Percentiles rank a stretch among this genome's conserved stretches.
phyloP scores from a whole-genome alignment of 1,140 invertebrate genomes.

The Euwallacea similis region DNA sequence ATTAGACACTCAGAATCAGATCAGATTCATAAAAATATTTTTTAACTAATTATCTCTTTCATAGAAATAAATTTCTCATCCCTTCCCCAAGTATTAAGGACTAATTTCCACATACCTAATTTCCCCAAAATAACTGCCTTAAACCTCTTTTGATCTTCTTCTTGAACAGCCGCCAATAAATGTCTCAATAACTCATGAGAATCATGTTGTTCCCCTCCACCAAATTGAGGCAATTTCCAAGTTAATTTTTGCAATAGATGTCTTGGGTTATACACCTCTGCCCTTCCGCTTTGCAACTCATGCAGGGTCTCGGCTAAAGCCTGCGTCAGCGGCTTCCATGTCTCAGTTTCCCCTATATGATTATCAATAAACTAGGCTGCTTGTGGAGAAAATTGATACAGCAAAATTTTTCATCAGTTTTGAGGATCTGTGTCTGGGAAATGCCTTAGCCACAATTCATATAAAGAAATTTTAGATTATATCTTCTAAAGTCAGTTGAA shows the following conservation, averaged over 20 bases:
- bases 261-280: constrained; percentile 69
- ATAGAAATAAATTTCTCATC: not conserved
- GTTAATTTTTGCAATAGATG: constrained; percentile 76
- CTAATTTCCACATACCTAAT: constrained; percentile 54
- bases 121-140: constrained; percentile 73
- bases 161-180: constrained; percentile 81
- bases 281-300: constrained; percentile 65
- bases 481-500: too few species aligned
- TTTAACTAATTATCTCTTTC: constrained; percentile 7
- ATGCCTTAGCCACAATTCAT: too few species aligned
- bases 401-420: too few species aligned
- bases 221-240: constrained; percentile 79
- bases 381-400: too few species aligned
- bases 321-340: constrained; percentile 71
- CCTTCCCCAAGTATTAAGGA: not conserved
- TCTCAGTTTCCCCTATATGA: constrained; percentile 63
- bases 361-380: too few species aligned
- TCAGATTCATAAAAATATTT: not conserved
- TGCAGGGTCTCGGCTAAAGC: constrained; percentile 69
- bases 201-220: constrained; percentile 94
- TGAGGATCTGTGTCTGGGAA: too few species aligned
- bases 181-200: constrained; percentile 92
- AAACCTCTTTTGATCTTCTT: constrained; percentile 73
- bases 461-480: too few species aligned
- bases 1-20: not conserved